Percentiles rank a stretch among this genome's conserved stretches.
These are phyloP conservation scores for Xylota segnis DNA, from an alignment of 2,888 invertebrate genomes.

Conservation along the genomic window DNA sequence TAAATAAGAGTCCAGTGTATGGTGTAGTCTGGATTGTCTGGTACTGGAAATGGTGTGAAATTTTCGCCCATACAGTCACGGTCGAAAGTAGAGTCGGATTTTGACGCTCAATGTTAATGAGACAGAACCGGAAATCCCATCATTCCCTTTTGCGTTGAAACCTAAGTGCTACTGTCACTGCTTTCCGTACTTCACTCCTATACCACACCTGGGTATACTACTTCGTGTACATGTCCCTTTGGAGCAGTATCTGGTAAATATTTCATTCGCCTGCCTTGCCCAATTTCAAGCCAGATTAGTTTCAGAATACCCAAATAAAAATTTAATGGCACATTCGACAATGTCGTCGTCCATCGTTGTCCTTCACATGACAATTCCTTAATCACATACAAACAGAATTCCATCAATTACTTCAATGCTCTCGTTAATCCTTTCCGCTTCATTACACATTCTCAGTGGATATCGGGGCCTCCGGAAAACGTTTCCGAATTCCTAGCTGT, in stretches of 20 bases:
- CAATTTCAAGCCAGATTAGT: constrained; percentile 30
- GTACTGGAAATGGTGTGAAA: no score
- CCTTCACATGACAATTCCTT: constrained; percentile 53
- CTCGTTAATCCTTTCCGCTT: constrained; percentile 75
- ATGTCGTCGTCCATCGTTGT: background rate
- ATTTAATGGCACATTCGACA: constrained; percentile 2
- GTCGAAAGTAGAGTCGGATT: no score
- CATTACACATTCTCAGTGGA: constrained; percentile 68
- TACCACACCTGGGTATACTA: no score
- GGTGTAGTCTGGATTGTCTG: background rate
- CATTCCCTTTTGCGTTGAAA: background rate
- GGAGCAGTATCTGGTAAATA: background rate
- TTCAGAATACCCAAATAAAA: constrained; percentile 1
- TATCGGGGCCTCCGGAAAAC: constrained; percentile 28
- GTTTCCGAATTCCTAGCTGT: constrained; percentile 57
- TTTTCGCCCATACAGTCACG: no score
- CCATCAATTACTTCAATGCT: constrained; percentile 71
- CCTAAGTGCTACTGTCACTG: background rate
- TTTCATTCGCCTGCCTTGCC: background rate
- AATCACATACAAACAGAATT: constrained; percentile 51
- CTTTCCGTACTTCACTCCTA: background rate
- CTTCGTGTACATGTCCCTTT: background rate
- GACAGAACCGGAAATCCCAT: background rate
- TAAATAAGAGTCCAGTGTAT: background rate
- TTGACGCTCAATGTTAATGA: no score